Evolutionary conservation across 2,888 invertebrate species (phyloP), one percentile per base, ranked within the genome.

Genomic region (Tricholauxania praeusta): DNA sequence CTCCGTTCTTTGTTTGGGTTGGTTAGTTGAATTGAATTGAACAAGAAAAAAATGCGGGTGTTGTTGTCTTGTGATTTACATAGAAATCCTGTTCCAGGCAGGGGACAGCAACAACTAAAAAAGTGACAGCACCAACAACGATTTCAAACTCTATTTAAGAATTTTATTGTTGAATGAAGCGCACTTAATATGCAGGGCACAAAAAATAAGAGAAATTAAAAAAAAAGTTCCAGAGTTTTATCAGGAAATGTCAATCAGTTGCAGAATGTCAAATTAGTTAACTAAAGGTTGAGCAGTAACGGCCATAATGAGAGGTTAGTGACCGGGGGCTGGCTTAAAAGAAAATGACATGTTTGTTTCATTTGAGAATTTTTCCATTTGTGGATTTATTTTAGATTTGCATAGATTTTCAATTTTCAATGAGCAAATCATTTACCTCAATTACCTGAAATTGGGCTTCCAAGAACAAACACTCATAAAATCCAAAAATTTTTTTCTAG

Each of bases 221-320:
- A n/a, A 51, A 12, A 48, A 32, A 64, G 19, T 1, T 22, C 15
- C n/a, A 48, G 12, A 14, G 22, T 28, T 19, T 53, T 48, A 64
- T 55, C 57, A 63, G 71, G 71, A 64, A 65, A 65, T 65, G 65
- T 71, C 71, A 71, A 71, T 71, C 71, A 65, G 19, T 71, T 15
- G 49, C 28, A 64, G 52, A 65, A 59, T 69, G 49, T 49, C 60
- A 51, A 60, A 60, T 22, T 8, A 22, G 51, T 19, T 57, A 15
- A 28, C 22, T 12, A 28, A 12, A 6, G 22, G 7, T 8, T n/a
- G 28, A 57, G 12, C 15, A 28, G 12, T 10, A 57, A 28, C 17
- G 55, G 8, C 39, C 55, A 55, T n/a, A 19, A 19, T 17, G 3
- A 15, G n/a, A n/a, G 55, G 15, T 2, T 12, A n/a, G 10, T 55